phyloP scores from a whole-genome alignment of 1,140 invertebrate species.

The Eumeta japonica region DNA sequence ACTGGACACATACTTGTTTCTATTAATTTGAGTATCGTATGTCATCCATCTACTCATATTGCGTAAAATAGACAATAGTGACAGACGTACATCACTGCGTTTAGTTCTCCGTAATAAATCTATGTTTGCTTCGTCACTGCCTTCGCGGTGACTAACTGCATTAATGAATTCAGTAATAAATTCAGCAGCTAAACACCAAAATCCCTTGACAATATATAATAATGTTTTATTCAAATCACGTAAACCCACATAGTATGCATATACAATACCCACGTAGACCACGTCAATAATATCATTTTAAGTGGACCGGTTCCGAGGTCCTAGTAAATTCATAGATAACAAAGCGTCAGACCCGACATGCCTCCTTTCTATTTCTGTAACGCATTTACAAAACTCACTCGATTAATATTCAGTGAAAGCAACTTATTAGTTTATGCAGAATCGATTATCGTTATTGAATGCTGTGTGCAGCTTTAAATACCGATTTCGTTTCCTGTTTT shows the following conservation, averaged over 20 bases:
- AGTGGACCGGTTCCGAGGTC: slow-evolving; percentile 33
- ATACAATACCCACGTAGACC: slow-evolving; percentile 5
- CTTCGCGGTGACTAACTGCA: too few species aligned
- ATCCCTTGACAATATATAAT: background rate
- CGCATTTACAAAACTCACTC: background rate
- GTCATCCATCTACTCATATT: too few species aligned
- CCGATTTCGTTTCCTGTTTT: background rate
- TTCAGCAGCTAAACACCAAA: background rate
- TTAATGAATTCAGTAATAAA: too few species aligned
- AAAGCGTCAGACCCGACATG: background rate
- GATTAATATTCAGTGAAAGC: background rate
- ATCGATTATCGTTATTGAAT: too few species aligned
- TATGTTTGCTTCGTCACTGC: too few species aligned
- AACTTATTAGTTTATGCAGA: too few species aligned
- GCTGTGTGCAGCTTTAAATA: background rate
- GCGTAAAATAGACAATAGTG: too few species aligned
- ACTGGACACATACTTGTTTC: too few species aligned
- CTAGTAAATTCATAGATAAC: background rate
- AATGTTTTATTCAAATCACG: background rate
- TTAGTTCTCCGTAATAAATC: too few species aligned
- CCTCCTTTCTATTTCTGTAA: background rate
- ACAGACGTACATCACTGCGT: too few species aligned
- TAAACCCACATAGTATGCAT: background rate
- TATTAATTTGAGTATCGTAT: too few species aligned
- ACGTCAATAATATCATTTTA: slow-evolving; percentile 41